Evolutionary conservation across 64 coral and sea anemone species (phyloP).

Genomic region (Dendronephthya gigantea): DNA sequence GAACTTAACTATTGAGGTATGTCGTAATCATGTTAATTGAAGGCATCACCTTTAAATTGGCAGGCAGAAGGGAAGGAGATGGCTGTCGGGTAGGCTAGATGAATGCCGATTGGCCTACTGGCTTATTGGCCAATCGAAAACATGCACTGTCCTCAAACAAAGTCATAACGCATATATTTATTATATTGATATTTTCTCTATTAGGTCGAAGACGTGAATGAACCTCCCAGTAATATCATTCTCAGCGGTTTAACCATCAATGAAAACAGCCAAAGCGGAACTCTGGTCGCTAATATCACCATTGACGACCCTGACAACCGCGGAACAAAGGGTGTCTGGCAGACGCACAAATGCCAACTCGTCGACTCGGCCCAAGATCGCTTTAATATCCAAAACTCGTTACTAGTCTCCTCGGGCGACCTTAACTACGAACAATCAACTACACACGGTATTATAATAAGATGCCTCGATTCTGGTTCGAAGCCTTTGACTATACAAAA

Average conservation of each 20-base stretch:
- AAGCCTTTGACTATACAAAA: slow-evolving; percentile 29
- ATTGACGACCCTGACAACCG: slow-evolving; percentile 41
- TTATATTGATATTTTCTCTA: too few species aligned
- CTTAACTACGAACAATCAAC: slow-evolving; percentile 38
- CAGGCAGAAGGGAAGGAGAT: too few species aligned
- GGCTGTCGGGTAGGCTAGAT: too few species aligned
- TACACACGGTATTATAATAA: slow-evolving; percentile 20
- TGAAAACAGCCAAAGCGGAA: slow-evolving; percentile 40
- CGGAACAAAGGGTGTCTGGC: slow-evolving; percentile 48
- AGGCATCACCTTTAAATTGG: too few species aligned
- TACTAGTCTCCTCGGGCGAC: slow-evolving; percentile 15
- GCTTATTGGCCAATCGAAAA: too few species aligned
- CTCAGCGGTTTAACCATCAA: slow-evolving; percentile 6
- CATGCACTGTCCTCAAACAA: too few species aligned
- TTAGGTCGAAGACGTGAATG: slow-evolving; percentile 42
- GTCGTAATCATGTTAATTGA: too few species aligned
- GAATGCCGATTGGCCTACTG: too few species aligned
- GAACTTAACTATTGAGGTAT: slow-evolving; percentile 39
- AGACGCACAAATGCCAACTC: slow-evolving; percentile 24
- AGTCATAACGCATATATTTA: too few species aligned
- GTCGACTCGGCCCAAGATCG: slow-evolving; percentile 20
- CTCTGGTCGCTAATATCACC: slow-evolving; percentile 34
- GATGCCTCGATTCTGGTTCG: slow-evolving; percentile 38
- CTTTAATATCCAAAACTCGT: slow-evolving; percentile 37
- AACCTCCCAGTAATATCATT: slow-evolving; percentile 35